Evolutionary conservation across 2,113 vertebrate species (phyloP), one percentile per base, ranked within the genome.

Genomic region (Toxotes chatareus): DNA sequence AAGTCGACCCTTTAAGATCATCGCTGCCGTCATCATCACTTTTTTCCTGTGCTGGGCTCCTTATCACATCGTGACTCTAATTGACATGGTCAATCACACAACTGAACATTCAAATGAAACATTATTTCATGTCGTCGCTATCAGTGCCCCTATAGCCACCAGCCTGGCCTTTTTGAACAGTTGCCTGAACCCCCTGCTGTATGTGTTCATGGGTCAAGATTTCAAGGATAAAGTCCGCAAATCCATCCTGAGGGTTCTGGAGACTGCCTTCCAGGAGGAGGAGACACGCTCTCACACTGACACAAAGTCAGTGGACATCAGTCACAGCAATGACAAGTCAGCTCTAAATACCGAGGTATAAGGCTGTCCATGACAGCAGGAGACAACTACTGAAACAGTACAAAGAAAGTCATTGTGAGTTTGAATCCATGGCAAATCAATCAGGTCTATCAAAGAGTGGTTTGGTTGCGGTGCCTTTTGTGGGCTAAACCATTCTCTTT

Each of bases 11-110:
- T 96, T 97, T 80, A 95, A 95, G 82, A 97, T 97, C 74, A 97
- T 97, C 4, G 95, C 95, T 1, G 96, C 96, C 0, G 96, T 97
- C 61, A 96, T 97, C 8, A 90, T 86, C 23, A 95, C 95, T 0
- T 97, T 98, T 72, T 97, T 97, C 90, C 86, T 97, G 51, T 98
- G 97, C 88, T 97, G 97, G 94, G 94, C 96, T 63, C 97, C 97
- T 1, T 97, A 96, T 81, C 97, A 97, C 0, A 93, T 96, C 72
- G 93, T 98, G 86, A 59, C 67, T 57, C 80, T 95, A 5, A 93
- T 95, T 16, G 95, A 96, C 89, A 68, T 95, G 88, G 88, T 93
- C 1, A 83, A 91, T 79, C 57, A 94, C 75, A 90, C 92, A 76
- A 32, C 78, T 9, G 19, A 13, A 32, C 42, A 90, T 59, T 13